These are phyloP conservation scores for Polymixis flavicincta DNA, from an alignment of 2,888 invertebrate genomes.

Conservation along the genomic window DNA sequence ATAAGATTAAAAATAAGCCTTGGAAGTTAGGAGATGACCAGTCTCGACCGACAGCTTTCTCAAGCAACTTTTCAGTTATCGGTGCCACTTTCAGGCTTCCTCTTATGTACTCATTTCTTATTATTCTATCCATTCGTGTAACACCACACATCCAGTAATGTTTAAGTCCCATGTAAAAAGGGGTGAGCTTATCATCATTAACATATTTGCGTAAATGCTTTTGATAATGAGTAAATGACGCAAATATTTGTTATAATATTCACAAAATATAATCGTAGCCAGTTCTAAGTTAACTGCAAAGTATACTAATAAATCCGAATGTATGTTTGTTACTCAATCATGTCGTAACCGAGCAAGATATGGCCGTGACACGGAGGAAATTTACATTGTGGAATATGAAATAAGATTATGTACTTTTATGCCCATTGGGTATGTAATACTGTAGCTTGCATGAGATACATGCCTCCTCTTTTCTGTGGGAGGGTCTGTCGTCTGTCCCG, in stretches of 20 bases:
- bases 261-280: conserved; percentile 10
- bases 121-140: too few relatives aligned
- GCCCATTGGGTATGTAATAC: not conserved
- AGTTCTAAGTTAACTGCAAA: conserved; percentile 36
- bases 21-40: too few relatives aligned
- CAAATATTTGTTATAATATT: conserved; percentile 25
- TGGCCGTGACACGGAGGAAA: conserved; percentile 58
- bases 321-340: conserved; percentile 50
- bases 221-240: not conserved
- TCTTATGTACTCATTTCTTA: too few relatives aligned
- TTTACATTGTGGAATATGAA: conserved; percentile 54
- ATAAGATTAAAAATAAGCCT: too few relatives aligned
- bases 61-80: too few relatives aligned
- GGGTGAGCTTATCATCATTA: not conserved
- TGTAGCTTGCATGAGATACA: not conserved
- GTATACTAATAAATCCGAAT: conserved; percentile 40
- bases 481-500: too few relatives aligned
- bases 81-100: too few relatives aligned
- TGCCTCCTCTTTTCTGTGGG: too few relatives aligned
- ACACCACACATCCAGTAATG: too few relatives aligned
- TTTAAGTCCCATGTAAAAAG: not conserved
- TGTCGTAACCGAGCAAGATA: conserved; percentile 31
- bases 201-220: conserved; percentile 23
- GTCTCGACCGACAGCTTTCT: too few relatives aligned
- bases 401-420: conserved; percentile 30